These are phyloP conservation scores for Cephus runcator DNA, from an alignment of 2,888 invertebrate species.

Conservation along the genomic window DNA sequence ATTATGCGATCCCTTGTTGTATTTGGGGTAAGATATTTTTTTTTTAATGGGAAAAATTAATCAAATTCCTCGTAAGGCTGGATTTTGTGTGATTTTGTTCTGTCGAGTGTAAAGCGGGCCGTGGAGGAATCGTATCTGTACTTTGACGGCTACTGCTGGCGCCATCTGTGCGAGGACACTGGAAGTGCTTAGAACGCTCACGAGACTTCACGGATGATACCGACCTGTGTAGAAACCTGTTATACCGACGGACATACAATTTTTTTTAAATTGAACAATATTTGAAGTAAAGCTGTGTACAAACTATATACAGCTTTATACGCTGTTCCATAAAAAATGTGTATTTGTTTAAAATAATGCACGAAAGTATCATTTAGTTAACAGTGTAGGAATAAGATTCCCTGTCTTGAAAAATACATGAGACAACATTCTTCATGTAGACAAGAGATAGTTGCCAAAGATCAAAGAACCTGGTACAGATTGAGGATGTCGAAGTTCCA, in stretches of 20 bases:
- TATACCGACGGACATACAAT: not conserved
- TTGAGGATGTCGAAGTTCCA: not conserved
- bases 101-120: not conserved
- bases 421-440: not conserved
- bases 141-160: not conserved
- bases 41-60: not conserved
- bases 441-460: not conserved
- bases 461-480: not conserved
- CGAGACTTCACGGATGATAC: not conserved
- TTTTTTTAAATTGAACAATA: not conserved
- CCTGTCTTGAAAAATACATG: not conserved
- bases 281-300: not conserved
- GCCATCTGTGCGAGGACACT: conserved; percentile 1
- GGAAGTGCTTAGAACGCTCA: not conserved
- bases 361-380: not conserved
- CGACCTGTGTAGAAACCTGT: not conserved
- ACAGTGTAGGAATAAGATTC: too few relatives aligned
- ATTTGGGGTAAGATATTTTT: not conserved
- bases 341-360: not conserved
- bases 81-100: not conserved
- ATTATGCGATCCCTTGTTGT: not conserved
- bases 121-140: not conserved
- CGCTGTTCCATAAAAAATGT: not conserved
- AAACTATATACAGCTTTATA: not conserved
- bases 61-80: not conserved